These are phyloP conservation scores for Leptoclinus maculatus DNA, from an alignment of 2,797 vertebrate genomes.

Conservation along the genomic window DNA sequence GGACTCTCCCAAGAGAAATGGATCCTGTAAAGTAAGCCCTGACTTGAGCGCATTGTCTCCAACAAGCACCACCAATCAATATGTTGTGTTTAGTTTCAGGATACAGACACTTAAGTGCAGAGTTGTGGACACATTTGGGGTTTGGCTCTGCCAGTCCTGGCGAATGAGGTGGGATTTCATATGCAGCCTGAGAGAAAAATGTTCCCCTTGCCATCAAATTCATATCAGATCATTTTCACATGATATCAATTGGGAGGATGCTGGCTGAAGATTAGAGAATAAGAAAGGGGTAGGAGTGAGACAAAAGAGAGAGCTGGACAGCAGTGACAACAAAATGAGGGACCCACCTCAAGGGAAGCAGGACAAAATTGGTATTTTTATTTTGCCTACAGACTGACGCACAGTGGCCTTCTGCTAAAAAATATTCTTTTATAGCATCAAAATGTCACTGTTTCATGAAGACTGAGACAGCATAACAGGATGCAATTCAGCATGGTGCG, in stretches of 20 bases:
- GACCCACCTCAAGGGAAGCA: slow-evolving; percentile 43
- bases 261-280: slow-evolving; percentile 12
- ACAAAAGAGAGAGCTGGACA: slow-evolving; percentile 48
- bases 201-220: slow-evolving; percentile 39
- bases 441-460: slow-evolving; percentile 41
- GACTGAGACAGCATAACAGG: slow-evolving; percentile 26
- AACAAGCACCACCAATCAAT: slow-evolving; percentile 40
- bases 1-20: slow-evolving; percentile 30
- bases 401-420: slow-evolving; percentile 19
- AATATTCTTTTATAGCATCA: slow-evolving; percentile 29
- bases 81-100: slow-evolving; percentile 46
- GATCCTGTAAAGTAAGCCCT: slow-evolving; percentile 32
- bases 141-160: slow-evolving; percentile 8
- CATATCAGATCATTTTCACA: slow-evolving; percentile 48
- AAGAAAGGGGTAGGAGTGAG: slow-evolving; percentile 26
- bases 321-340: slow-evolving; percentile 60
- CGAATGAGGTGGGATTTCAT: slow-evolving; percentile 33
- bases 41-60: slow-evolving; percentile 9
- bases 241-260: slow-evolving; percentile 22
- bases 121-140: slow-evolving; percentile 29
- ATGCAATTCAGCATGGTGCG: slow-evolving; percentile 30
- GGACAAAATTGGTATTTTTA: slow-evolving; percentile 40
- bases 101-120: slow-evolving; percentile 34
- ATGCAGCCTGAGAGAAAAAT: slow-evolving; percentile 20
- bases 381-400: slow-evolving; percentile 34